Base-by-base conservation (phyloP, 2,888 invertebrate genomes). In the Platerodrilus igneus region DNA sequence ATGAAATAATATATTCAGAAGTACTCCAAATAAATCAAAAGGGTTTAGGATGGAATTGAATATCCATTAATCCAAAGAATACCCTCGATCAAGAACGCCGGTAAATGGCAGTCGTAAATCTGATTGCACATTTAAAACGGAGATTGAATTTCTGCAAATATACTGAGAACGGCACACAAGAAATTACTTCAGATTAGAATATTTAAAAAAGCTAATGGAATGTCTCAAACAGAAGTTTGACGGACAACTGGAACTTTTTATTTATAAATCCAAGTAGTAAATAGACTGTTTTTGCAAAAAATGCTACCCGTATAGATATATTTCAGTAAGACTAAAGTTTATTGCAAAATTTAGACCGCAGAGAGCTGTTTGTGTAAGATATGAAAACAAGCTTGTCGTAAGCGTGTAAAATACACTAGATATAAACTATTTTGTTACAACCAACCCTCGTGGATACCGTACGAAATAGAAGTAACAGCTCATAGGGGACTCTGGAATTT, bases 31-130 rank as follows among this genome's bases (percentile, higher is more conserved):
- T 51, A 51, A 48, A 51, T 51, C 51, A 51, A 47, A 51, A 51
- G 49, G 49, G 42, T 37, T 47, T 33, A 39, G 36, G 37, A 27
- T 18, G 40, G 47, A 48, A 52, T 52, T 50, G 51, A 46, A 53
- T 47, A 43, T 41, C 42, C 52, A 46, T 50, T 52, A 54, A 54
- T 54, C 48, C 40, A 41, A 41, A 45, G 51, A 47, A 50, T 48
- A 43, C 50, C 49, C 43, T 48, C 50, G 51, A 52, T 50, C 53
- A 51, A 56, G 51, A 51, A 51, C 47, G 52, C 52, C 39, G 45
- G 51, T 55, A 57, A 57, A 57, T 55, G 53, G 55, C 53, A 45
- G 53, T 48, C 55, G 57, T 59, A 59, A 59, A 59, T 58, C 57
- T 56, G 49, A 51, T 53, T 51, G 47, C 51, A 50, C 56, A 56